A percentile compares a stretch with the other conserved stretches of the same genome.
Evolutionary conservation across 1,140 invertebrate genomes (phyloP).

Genomic region (Drosophila chauvacae): DNA sequence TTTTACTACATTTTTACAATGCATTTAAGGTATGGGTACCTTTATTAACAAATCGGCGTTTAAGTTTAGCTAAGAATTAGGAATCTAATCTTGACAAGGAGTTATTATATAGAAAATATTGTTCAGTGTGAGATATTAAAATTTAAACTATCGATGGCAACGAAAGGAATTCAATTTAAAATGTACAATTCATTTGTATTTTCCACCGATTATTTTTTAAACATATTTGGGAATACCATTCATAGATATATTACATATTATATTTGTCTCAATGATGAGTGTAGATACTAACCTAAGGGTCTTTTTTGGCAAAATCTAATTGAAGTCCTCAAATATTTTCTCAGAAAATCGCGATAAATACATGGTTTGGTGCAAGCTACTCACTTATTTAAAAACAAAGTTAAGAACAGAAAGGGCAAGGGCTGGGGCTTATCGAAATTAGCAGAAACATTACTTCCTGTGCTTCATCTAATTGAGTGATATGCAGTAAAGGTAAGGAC

Average conservation of each 20-base stretch:
- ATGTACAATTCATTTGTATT: neutral
- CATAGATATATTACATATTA: neutral
- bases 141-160: neutral
- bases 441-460: neutral
- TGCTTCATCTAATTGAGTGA: slow-evolving; percentile 16
- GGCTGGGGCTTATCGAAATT: neutral
- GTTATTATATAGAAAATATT: no score
- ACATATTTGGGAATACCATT: neutral
- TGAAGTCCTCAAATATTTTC: neutral
- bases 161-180: neutral
- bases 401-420: neutral
- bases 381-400: neutral
- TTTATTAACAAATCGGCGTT: no score
- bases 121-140: no score
- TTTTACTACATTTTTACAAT: neutral
- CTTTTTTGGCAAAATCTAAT: neutral
- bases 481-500: slow-evolving; percentile 6
- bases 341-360: neutral
- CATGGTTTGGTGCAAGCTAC: neutral
- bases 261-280: neutral
- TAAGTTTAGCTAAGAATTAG: no score
- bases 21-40: neutral
- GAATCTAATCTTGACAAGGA: no score
- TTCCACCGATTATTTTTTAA: neutral
- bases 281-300: neutral